Evolutionary conservation across 2,888 invertebrate species (phyloP), one percentile per base, ranked within the genome.

Genomic region (Ormyrus nitidulus): DNA sequence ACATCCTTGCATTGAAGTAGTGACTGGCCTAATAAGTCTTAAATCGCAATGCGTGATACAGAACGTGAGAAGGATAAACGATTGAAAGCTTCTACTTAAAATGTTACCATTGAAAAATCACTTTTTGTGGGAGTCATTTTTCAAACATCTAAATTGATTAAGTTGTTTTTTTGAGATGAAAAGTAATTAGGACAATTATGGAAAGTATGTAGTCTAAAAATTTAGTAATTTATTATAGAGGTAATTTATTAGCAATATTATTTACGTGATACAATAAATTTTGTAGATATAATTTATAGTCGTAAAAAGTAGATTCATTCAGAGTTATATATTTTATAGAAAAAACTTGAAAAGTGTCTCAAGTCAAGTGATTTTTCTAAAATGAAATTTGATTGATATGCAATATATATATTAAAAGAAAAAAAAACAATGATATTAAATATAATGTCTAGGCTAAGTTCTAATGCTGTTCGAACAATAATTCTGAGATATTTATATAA

Each of bases 391-490:
- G 59, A 78, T 54, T 9, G 34, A 72, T 13, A 74, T 19, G 19
- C 48, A 54, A 66, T 54, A 69, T 19, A 69, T 19, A 77, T 65
- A 74, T 58, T 64, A 64, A 70, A 85, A 82, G 85, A 76, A 83
- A 81, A 81, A 83, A 85, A 82, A 74, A 7, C 79, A 83, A 80
- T 79, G 65, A 85, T 75, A 81, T 58, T 71, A 54, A 71, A 49
- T 72, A 69, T 77, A 78, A 79, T 13, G 49, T 49, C 68, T 82
- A 82, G 82, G 87, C 86, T 90, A 89, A 89, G 89, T 86, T 89
- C 86, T 85, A 87, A 90, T 90, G 90, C 90, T 90, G 90, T 90
- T 90, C 90, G 90, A 90, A 90, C 90, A 90, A 90, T 90, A 90
- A 90, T 88, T 88, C 86, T 87, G 87, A 89, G 88, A 88, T 87